phyloP scores from a whole-genome alignment of 2,797 vertebrate genomes.

The Columba guinea region DNA sequence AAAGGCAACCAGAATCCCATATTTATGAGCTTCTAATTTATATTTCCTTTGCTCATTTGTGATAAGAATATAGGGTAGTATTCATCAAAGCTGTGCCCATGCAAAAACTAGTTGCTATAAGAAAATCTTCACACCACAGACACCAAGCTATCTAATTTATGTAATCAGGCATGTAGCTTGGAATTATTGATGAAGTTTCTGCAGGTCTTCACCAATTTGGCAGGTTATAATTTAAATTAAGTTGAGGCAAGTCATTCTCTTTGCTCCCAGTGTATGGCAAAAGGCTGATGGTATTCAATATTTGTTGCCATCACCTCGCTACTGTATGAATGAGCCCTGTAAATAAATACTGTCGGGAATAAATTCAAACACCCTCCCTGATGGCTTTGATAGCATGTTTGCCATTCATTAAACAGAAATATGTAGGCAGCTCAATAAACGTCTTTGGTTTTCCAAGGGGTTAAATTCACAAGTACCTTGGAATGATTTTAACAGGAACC shows the following conservation, averaged over 20 bases:
- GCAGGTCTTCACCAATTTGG: not conserved
- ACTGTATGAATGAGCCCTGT: not conserved
- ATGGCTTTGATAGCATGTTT: not conserved
- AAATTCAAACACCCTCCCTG: not conserved
- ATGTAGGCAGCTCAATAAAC: not conserved
- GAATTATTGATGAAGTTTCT: constrained; percentile 1
- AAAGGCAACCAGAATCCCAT: constrained; percentile 28
- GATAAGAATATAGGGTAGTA: not conserved
- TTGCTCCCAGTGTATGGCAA: not conserved
- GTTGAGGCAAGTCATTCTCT: not conserved
- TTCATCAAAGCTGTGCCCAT: constrained; percentile 31
- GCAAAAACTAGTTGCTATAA: not conserved
- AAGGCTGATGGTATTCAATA: not conserved
- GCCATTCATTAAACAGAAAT: not conserved
- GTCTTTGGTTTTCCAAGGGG: not conserved
- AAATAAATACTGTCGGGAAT: not conserved
- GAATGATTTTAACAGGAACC: constrained; percentile 36
- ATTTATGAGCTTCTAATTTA: constrained; percentile 60
- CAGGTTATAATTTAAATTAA: not conserved
- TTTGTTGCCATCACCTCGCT: not conserved
- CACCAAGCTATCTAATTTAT: not conserved
- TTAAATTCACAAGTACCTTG: constrained; percentile 1
- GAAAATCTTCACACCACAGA: not conserved
- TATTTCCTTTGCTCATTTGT: constrained; percentile 43
- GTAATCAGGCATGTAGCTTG: not conserved